Evolutionary conservation across 2,113 vertebrate genomes (phyloP).

Genomic region (Cervus canadensis): DNA sequence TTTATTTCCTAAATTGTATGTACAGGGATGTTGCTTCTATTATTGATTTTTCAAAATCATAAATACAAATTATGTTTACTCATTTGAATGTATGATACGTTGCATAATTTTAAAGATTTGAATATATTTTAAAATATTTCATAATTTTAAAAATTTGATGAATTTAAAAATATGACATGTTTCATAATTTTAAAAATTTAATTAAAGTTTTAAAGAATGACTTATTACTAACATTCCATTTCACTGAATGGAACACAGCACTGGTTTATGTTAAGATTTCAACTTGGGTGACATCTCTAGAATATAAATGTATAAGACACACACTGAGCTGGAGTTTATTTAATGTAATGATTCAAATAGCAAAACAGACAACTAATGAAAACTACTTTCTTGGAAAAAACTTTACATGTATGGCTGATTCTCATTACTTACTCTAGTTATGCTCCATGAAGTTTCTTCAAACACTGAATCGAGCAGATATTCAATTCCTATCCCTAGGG

Average conservation of each 20-base stretch:
- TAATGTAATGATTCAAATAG: neutral
- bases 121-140: neutral
- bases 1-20: neutral
- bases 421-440: neutral
- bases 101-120: neutral
- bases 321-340: neutral
- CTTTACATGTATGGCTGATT: neutral
- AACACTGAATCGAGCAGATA: neutral
- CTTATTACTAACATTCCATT: neutral
- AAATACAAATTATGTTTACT: conserved; percentile 9
- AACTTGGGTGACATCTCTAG: neutral
- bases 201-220: neutral
- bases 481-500: neutral
- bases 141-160: neutral
- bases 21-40: neutral
- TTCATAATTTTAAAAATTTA: neutral
- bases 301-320: neutral
- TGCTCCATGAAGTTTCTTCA: neutral
- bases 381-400: neutral
- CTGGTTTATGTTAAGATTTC: neutral
- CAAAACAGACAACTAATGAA: neutral
- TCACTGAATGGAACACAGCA: neutral
- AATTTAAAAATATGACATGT: neutral
- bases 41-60: neutral
- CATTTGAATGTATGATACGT: neutral